These are phyloP conservation scores for Albula goreensis DNA, from an alignment of 2,113 vertebrate genomes.

Conservation along the genomic window DNA sequence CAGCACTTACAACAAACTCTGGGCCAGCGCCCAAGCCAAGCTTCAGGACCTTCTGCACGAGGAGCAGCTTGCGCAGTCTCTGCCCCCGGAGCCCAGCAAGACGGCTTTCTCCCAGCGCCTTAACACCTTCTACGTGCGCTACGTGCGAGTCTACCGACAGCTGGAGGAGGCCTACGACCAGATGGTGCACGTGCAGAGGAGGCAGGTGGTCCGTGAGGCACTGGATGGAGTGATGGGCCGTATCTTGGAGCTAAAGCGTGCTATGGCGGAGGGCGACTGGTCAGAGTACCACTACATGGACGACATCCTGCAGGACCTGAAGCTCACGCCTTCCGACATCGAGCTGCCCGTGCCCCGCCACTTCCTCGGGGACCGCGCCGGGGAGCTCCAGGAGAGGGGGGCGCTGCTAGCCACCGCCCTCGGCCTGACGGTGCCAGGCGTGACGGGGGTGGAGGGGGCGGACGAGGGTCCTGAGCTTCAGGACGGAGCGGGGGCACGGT, in stretches of 20 bases:
- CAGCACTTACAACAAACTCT: slow-evolving; percentile 74
- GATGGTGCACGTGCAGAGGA: slow-evolving; percentile 81
- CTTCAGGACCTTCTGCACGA: slow-evolving; percentile 63
- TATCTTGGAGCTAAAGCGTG: slow-evolving; percentile 79
- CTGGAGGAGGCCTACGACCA: slow-evolving; percentile 72
- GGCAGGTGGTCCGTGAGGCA: slow-evolving; percentile 59
- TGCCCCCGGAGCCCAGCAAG: slow-evolving; percentile 55
- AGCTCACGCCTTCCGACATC: slow-evolving; percentile 71
- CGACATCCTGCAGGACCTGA: slow-evolving; percentile 71
- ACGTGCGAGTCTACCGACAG: slow-evolving; percentile 68
- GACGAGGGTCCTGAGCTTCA: background rate
- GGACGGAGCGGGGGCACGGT: background rate
- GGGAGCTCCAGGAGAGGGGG: slow-evolving; percentile 44
- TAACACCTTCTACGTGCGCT: slow-evolving; percentile 69
- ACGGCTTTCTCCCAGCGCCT: slow-evolving; percentile 70
- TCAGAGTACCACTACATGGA: slow-evolving; percentile 80
- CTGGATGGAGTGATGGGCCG: slow-evolving; percentile 76
- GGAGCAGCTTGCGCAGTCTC: slow-evolving; percentile 59
- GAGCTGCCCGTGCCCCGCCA: slow-evolving; percentile 73
- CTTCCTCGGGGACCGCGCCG: slow-evolving; percentile 58
- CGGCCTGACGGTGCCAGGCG: slow-evolving; percentile 39
- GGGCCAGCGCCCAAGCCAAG: slow-evolving; percentile 67
- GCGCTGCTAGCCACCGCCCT: slow-evolving; percentile 57
- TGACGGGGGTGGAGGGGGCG: slow-evolving; percentile 7
- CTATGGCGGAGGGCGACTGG: slow-evolving; percentile 75